phyloP scores from a whole-genome alignment of 2,113 vertebrate species.

The Carassius carassius region DNA sequence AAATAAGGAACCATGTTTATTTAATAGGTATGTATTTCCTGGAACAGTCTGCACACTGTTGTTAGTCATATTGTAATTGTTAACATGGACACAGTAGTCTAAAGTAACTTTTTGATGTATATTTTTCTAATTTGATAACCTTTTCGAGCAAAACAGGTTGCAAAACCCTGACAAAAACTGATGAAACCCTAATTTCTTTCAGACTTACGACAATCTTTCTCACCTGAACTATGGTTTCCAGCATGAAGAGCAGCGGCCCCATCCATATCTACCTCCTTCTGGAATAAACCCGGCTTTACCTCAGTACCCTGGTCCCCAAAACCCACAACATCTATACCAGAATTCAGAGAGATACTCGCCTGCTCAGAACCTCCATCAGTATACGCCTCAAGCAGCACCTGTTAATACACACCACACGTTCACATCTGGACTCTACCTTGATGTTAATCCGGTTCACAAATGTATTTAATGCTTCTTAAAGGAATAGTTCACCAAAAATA shows the following conservation, averaged over 20 bases:
- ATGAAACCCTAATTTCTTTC: not conserved
- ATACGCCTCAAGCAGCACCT: constrained; percentile 3
- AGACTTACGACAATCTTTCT: constrained; percentile 44
- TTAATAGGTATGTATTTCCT: not conserved
- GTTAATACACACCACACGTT: constrained; percentile 62
- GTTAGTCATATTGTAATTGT: not conserved
- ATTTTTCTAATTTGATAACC: not conserved
- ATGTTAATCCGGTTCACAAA: not conserved
- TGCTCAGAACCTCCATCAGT: constrained; percentile 24
- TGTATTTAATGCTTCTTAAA: constrained; percentile 36
- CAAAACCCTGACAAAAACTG: not conserved
- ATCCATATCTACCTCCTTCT: constrained; percentile 17
- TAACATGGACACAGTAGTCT: not conserved
- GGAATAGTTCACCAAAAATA: too few relatives aligned
- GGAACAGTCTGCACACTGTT: not conserved
- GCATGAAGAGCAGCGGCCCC: constrained; percentile 51
- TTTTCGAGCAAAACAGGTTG: not conserved
- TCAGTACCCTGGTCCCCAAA: not conserved
- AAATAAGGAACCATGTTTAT: not conserved
- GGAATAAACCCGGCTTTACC: constrained; percentile 34
- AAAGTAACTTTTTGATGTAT: not conserved
- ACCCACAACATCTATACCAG: not conserved
- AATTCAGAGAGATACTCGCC: not conserved
- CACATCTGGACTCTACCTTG: not conserved
- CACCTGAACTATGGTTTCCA: constrained; percentile 68